These are phyloP conservation scores for Pimpla rufipes DNA, from an alignment of 2,888 invertebrate species.

Conservation along the genomic window DNA sequence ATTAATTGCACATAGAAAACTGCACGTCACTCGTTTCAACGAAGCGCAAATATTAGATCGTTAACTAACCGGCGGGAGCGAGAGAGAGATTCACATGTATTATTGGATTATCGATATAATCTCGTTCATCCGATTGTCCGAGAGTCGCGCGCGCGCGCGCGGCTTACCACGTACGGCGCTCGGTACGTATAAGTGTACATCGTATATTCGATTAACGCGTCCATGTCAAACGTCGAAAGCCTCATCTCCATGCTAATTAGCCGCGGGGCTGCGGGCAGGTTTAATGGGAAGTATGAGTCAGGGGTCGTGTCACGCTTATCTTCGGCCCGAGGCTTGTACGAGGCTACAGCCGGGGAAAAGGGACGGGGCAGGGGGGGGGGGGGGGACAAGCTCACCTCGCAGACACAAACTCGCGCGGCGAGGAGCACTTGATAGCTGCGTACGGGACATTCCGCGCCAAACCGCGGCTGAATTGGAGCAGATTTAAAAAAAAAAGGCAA, in stretches of 20 bases:
- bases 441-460: neutral
- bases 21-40: neutral
- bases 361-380: constrained; percentile 18
- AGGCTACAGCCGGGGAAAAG: constrained; percentile 43
- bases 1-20: constrained; percentile 23
- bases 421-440: constrained; percentile 51
- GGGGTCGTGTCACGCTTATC: constrained; percentile 80
- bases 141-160: constrained; percentile 16
- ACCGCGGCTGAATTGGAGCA: too few species aligned
- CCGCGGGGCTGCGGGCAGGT: constrained; percentile 63
- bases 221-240: constrained; percentile 80
- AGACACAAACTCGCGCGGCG: constrained; percentile 53
- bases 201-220: constrained; percentile 77
- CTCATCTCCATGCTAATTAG: constrained; percentile 81
- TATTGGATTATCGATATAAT: constrained; percentile 59
- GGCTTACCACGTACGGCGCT: constrained; percentile 47
- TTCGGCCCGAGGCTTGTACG: constrained; percentile 64
- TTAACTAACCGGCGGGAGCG: constrained; percentile 46
- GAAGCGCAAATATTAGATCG: constrained; percentile 46
- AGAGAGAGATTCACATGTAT: constrained; percentile 47
- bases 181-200: constrained; percentile 61
- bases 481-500: too few species aligned
- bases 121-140: constrained; percentile 64
- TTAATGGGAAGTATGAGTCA: constrained; percentile 81
- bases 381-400: constrained; percentile 50